Base-by-base conservation (phyloP, 2,113 vertebrate species). In the Cervus canadensis region DNA sequence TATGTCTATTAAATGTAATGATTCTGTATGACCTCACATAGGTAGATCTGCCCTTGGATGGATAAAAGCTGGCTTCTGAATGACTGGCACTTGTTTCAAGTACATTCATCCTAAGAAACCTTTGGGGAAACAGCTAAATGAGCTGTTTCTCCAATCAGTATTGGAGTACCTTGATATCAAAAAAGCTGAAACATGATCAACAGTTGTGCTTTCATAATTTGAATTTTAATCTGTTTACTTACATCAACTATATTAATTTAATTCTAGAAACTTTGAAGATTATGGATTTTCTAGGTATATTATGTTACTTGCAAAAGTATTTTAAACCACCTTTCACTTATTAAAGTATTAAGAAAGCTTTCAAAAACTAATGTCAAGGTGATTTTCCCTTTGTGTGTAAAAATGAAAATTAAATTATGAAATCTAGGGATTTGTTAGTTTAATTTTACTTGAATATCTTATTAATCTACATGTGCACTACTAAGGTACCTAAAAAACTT, bases 351-450 rank as follows among this genome's bases (percentile, higher is more conserved):
- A 78, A 82, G 33, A 82, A 76, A 76, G 71, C 14, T 88, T 87
- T 94, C 30, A 48, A 79, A 94, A 96, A 76, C 48, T 54, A 94
- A 86, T 56, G 52, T 76, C 91, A 91, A 74, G 33, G 43, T 81
- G 60, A 87, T 62, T 33, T 62, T 95, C 59, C 36, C 57, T 97
- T 95, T 92, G 16, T 86, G 23, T 33, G 11, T 92, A 16, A 92
- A 97, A 87, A 94, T 92, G 30, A 91, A 86, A 97, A 92, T 76
- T 95, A 78, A 93, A 91, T 67, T 54, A 89, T 78, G 10, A 87
- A 91, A 79, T 74, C n/a, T 64, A 95, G 23, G 15, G 10, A 81
- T 87, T 45, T 62, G 83, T 45, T 71, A 95, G 54, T 64, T 97
- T 89, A 83, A 45, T 86, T 97, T 64, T 87, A 93, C 57, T 64